Conservation (phyloP, 2,888 invertebrate species). For the Fissipunctia ypsillon region DNA sequence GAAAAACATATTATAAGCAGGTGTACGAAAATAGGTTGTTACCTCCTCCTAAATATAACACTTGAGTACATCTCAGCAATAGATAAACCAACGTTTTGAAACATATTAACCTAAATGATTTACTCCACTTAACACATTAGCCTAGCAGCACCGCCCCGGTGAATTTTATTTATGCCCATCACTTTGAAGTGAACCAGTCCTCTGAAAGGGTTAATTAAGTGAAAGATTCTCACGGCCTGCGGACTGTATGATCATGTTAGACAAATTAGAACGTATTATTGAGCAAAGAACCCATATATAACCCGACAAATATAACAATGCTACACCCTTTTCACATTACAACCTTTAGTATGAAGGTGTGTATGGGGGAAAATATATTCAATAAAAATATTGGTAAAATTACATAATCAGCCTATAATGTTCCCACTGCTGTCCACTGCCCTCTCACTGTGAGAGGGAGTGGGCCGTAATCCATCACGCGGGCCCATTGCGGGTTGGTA, state of each 20-base stretch:
- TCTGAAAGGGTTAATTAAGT: constrained; percentile 88
- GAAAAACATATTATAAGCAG: constrained; percentile 6
- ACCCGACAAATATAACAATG: constrained; percentile 67
- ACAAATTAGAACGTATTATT: constrained; percentile 88
- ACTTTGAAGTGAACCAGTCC: constrained; percentile 86
- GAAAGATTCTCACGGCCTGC: constrained; percentile 85
- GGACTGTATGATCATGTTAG: constrained; percentile 86
- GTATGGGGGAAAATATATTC: too few relatives aligned
- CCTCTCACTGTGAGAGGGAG: too few relatives aligned
- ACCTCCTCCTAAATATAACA: constrained; percentile 42
- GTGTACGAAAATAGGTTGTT: constrained; percentile 27
- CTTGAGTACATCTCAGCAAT: constrained; percentile 38
- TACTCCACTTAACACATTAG: constrained; percentile 78
- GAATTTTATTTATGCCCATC: constrained; percentile 82
- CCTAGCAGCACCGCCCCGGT: constrained; percentile 71
- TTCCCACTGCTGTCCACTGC: too few relatives aligned
- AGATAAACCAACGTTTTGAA: constrained; percentile 66
- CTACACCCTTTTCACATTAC: constrained; percentile 30
- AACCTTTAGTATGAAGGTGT: constrained; percentile 38
- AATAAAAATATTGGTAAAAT: too few relatives aligned
- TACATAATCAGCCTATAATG: too few relatives aligned
- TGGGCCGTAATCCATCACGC: too few relatives aligned
- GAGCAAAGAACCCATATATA: constrained; percentile 85
- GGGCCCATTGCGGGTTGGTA: too few relatives aligned
- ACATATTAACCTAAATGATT: constrained; percentile 78